Evolutionary conservation across 2,888 invertebrate species (phyloP), one percentile per base, ranked within the genome.

Genomic region (Caenorhabditis sp.): DNA sequence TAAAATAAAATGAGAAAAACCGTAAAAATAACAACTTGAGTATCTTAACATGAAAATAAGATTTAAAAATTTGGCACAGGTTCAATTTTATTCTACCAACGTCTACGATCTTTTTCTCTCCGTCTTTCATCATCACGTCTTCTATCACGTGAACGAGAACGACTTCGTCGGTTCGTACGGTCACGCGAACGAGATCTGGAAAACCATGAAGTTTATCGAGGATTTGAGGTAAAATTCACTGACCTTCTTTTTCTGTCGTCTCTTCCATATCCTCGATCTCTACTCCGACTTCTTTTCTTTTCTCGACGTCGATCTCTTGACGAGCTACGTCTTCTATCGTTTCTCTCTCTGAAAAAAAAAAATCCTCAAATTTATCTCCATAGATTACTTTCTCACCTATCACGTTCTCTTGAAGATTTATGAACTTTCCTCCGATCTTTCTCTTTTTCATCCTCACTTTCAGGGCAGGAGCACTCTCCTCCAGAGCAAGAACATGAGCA

Each of bases 401-500:
- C 64, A 14, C 72, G 64, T 49, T 74, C 69, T 59, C 67, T 63
- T 20, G 68, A 63, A 23, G 74, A 64, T 50, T 77, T 77, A 43
- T 66, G 70, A 14, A 72, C 73, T 57, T 72, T 73, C 52, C 59
- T 52, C 23, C 72, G 63, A 20, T 80, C 73, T 23, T 78, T 70
- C 25, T 76, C 69, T 23, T 62, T 64, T 25, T 74, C 71, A 12
- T 73, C 84, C 25, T 85, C 85, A 57, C 78, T 78, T 53, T 84
- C 85, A 8, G 75, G 77, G 52, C 87, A 87, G 0, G 85, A 85
- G 60, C 87, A 87, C 60, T 85, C 85, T 8, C 85, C 87, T 17
- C 86, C 87, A 31, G 83, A 83, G 61, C 86, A 87, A 0, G 86
- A 86, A 63, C 87, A 87, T 1, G 87, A 85, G 62, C 87, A 87